A percentile compares a stretch with the other conserved stretches of the same genome.
Conservation (phyloP, 2,113 vertebrate species). For the Collichthys lucidus region DNA sequence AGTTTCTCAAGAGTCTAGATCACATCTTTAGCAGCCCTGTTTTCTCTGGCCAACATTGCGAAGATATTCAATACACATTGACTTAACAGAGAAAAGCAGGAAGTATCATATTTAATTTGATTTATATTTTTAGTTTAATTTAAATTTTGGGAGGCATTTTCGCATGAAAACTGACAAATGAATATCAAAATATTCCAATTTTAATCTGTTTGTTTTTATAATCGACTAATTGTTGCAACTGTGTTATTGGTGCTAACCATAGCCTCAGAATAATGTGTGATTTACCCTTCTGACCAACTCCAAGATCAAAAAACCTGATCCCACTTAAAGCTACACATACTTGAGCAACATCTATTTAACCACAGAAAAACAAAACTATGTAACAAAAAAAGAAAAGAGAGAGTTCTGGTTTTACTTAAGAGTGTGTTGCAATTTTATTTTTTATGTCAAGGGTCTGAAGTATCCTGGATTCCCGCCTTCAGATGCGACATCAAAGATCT, state of each 20-base stretch:
- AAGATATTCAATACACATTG: background rate
- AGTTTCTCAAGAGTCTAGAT: background rate
- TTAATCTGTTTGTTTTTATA: background rate
- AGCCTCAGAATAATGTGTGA: background rate
- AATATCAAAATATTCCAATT: background rate
- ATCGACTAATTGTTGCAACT: background rate
- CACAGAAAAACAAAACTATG: background rate
- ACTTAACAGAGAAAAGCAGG: background rate
- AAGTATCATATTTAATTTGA: background rate
- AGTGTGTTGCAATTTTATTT: no score
- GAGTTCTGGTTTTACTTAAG: no score
- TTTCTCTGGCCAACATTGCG: background rate
- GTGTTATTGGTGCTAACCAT: background rate
- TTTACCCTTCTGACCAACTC: background rate
- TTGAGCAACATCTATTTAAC: background rate
- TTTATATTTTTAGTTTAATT: no score
- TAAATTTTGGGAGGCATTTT: background rate
- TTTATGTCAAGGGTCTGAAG: slow-evolving; percentile 64
- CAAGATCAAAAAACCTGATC: background rate
- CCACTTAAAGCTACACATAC: background rate
- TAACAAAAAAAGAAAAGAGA: no score
- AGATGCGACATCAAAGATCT: slow-evolving; percentile 87
- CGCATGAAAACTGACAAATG: background rate
- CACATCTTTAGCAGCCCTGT: background rate
- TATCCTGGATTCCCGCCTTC: slow-evolving; percentile 72